Base-by-base conservation (phyloP, 2,888 invertebrate genomes). In the Ichneumon xanthorius region DNA sequence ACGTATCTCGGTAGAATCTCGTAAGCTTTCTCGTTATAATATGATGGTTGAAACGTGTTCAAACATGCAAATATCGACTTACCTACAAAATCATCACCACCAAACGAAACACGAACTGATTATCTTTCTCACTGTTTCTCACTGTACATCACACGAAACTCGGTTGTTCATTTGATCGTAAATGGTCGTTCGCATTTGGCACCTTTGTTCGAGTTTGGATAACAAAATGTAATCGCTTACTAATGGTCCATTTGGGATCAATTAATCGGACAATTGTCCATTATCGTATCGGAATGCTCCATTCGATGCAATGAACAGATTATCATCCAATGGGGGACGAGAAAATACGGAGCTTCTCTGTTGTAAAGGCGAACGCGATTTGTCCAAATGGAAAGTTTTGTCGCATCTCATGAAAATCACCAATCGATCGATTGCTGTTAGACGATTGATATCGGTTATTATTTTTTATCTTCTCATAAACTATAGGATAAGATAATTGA, bases 331-430 rank as follows among this genome's bases (percentile, higher is more conserved):
- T 85, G 7, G 11, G n/a, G 33, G 22, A 45, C 45, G 22, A 19
- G 48, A 40, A 77, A 53, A 45, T 33, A 22, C 16, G 19, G 4
- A 6, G 7, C 19, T 40, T 14, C 45, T 5, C 45, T n/a, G n/a
- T 6, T 0, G 11, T 40, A 14, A 80, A 37, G 37, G 22, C 55
- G 30, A 26, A 16, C n/a, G 76, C 80, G 80, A 80, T 11, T 84
- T 84, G 84, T 84, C 84, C 84, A 84, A 30, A 14, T 7, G 71
- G 84, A 84, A 80, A 84, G 22, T 80, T 84, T 48, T 58, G 70
- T 71, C 84, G 79, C 70, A 19, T 22, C 45, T 19, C 84, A 80
- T 84, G 80, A 65, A 75, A 65, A 76, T 71, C 37, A 14, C 53
- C 71, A 9, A 48, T 14, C 40, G 53, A 53, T 37, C 26, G 11